A percentile compares a stretch with the other conserved stretches of the same genome.
Conservation (phyloP, 2,113 vertebrate species). For the Oryzias javanicus region DNA sequence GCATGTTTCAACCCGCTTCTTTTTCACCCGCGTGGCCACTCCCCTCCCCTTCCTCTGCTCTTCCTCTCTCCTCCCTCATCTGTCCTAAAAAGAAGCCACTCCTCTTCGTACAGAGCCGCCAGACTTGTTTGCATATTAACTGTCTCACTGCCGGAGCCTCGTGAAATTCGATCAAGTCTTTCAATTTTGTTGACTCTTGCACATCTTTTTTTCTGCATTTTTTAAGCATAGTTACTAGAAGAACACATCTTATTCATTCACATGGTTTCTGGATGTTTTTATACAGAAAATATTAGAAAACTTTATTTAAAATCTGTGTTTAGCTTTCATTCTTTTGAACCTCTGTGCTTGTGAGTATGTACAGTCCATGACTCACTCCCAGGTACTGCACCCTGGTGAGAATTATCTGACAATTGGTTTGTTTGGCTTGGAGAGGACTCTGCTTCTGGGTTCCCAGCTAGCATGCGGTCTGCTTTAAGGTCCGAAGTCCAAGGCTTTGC, state of each 20-base stretch:
- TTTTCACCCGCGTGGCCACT: constrained; percentile 38
- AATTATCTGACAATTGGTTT: constrained; percentile 38
- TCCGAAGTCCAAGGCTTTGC: constrained; percentile 70
- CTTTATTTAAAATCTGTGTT: background rate
- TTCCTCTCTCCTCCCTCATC: constrained; percentile 44
- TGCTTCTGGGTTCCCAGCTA: constrained; percentile 30
- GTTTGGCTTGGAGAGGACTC: constrained; percentile 43
- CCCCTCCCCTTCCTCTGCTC: constrained; percentile 45
- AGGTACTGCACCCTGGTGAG: constrained; percentile 6
- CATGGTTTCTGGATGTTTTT: background rate
- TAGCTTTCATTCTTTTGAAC: background rate
- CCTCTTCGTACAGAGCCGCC: constrained; percentile 57
- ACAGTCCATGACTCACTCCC: background rate
- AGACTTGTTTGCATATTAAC: constrained; percentile 81
- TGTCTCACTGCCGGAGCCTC: constrained; percentile 69
- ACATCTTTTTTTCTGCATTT: background rate
- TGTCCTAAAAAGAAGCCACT: constrained; percentile 61
- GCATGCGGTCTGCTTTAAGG: constrained; percentile 42
- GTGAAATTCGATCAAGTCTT: constrained; percentile 63
- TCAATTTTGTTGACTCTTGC: constrained; percentile 22
- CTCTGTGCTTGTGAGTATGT: background rate
- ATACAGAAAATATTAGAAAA: background rate
- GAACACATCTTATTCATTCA: background rate
- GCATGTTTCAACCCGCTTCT: background rate
- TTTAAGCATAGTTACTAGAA: background rate